Evolutionary conservation across 2,888 invertebrate genomes (phyloP), one percentile per base, ranked within the genome.

Genomic region (Eupithecia pulchellata): DNA sequence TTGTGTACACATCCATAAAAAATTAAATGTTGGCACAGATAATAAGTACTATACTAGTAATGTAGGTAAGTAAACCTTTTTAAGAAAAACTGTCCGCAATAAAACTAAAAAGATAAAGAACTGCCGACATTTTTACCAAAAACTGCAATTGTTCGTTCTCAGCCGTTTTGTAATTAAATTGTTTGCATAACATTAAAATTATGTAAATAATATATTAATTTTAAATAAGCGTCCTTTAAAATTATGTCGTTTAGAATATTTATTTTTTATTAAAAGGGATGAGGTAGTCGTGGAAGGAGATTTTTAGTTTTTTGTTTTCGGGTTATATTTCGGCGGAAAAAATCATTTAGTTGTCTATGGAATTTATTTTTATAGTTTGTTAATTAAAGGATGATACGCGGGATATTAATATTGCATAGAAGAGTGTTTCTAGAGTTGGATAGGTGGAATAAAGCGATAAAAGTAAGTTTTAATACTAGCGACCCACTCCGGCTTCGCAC

Each of bases 131-230:
- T 69, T 75, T 69, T 68, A 57, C 60, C 20, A 77, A 77, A 80
- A 76, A 57, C 6, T 30, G 34, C 29, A 61, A 67, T 67, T 73
- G 42, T 74, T 64, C 75, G 71, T 70, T 80, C 79, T 81, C 79
- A 82, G 83, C 79, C 75, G 81, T 78, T 74, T 77, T 78, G 64
- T 71, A 77, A 81, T 82, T 77, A 77, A 67, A 64, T 52, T 86
- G 86, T 90, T 88, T 89, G 86, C 86, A 82, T 84, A 87, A 81
- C 81, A 84, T 85, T 85, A 84, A 81, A 81, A 74, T 77, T 78
- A 72, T 76, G 72, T 70, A 74, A 78, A 77, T 75, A 9, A n/a
- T 20, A 78, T 75, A 68, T 71, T 72, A 61, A 61, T 61, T 13
- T 71, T 52, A 62, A 70, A 67, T 52, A 52, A 36, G 20, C 61